A percentile compares a stretch with the other conserved stretches of the same genome.
Evolutionary conservation across 2,113 vertebrate species (phyloP).

Genomic region (Daphoenositta chrysoptera): DNA sequence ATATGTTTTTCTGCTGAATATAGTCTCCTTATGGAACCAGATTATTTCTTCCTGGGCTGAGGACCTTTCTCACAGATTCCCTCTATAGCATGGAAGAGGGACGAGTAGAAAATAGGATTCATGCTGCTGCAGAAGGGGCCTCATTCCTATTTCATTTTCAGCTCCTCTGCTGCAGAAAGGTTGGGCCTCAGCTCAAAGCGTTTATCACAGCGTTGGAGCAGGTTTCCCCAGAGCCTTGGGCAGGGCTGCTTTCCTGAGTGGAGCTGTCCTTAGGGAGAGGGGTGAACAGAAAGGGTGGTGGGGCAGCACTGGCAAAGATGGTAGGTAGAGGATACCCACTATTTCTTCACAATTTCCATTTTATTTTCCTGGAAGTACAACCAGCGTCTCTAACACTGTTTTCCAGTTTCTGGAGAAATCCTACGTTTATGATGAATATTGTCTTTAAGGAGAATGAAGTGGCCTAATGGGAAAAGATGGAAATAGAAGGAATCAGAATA

Average conservation of each 20-base stretch:
- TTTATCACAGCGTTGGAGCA: background rate
- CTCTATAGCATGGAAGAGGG: background rate
- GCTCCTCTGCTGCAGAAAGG: background rate
- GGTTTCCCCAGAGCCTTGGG: background rate
- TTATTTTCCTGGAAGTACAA: background rate
- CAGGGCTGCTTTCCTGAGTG: background rate
- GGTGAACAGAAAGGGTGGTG: background rate
- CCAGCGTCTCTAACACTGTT: background rate
- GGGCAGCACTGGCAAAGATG: background rate
- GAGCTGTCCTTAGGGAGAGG: background rate
- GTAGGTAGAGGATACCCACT: background rate
- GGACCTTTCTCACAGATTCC: background rate
- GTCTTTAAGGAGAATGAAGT: background rate
- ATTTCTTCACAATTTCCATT: background rate
- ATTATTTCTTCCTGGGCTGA: background rate
- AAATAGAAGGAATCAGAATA: background rate
- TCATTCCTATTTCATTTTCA: rapidly evolving
- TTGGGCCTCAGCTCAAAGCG: background rate
- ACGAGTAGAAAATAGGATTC: background rate
- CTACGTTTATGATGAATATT: background rate
- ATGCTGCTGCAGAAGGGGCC: background rate
- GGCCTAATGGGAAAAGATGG: background rate
- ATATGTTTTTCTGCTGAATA: background rate
- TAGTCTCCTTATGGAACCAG: background rate
- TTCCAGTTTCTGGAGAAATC: background rate